These are phyloP conservation scores for Pogoniulus pusillus DNA, from an alignment of 2,797 vertebrate genomes.

Conservation along the genomic window DNA sequence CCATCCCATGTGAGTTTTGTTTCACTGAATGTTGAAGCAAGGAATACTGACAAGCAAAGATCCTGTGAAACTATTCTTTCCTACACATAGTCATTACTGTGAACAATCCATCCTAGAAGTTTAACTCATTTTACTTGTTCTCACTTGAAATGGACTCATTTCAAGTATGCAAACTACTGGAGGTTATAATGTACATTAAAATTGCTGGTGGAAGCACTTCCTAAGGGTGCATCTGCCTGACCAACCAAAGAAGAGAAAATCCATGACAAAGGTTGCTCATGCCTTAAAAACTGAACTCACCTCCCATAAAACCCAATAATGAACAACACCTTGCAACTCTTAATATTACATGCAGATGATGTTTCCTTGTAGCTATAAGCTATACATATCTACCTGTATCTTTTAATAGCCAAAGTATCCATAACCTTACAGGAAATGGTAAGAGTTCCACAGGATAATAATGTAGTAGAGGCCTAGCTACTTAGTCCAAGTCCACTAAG, in stretches of 20 bases:
- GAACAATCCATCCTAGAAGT: not conserved
- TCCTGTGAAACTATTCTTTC: not conserved
- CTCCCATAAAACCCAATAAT: not conserved
- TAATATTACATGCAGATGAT: not conserved
- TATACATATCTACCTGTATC: not conserved
- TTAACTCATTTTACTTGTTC: not conserved
- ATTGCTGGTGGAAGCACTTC: not conserved
- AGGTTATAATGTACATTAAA: not conserved
- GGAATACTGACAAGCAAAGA: not conserved
- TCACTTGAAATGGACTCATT: not conserved
- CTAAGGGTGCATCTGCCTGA: not conserved
- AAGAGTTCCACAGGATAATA: not conserved
- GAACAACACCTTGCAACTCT: not conserved
- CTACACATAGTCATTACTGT: not conserved
- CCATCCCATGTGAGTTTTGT: no score
- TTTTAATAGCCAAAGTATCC: not conserved
- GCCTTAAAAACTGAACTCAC: not conserved
- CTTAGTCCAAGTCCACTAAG: not conserved
- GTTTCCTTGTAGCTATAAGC: not conserved
- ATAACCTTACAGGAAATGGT: not conserved
- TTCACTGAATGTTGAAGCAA: not conserved
- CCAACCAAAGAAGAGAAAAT: not conserved
- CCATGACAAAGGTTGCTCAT: not conserved
- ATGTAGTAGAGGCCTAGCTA: not conserved
- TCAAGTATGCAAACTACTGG: not conserved